These are phyloP conservation scores for Batillaria attramentaria DNA, from an alignment of 1,140 invertebrate species.

Conservation along the genomic window DNA sequence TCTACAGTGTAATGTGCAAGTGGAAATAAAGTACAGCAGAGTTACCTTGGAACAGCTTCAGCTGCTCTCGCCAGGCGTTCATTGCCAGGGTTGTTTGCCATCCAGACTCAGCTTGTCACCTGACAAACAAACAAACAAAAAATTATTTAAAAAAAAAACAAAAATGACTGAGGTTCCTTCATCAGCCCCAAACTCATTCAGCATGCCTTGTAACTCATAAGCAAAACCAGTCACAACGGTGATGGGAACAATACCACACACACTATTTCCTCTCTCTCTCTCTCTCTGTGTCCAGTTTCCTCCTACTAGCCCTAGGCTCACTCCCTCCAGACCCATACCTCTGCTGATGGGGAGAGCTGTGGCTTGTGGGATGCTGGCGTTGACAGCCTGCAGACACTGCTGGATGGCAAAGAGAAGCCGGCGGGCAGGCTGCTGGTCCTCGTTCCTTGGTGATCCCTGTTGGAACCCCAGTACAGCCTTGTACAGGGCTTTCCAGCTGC, in stretches of 20 bases:
- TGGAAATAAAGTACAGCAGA: too few species aligned
- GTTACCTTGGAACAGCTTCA: constrained; percentile 56
- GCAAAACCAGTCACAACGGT: too few species aligned
- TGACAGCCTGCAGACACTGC: constrained; percentile 54
- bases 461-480: constrained; percentile 51
- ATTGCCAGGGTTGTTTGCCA: constrained; percentile 65
- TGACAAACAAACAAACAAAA: constrained; percentile 28
- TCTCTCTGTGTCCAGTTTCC: too few species aligned
- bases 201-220: too few species aligned
- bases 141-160: background rate
- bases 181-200: too few species aligned
- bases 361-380: constrained; percentile 45
- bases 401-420: constrained; percentile 54
- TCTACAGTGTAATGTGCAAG: too few species aligned
- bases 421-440: constrained; percentile 40
- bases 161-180: too few species aligned
- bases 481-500: constrained; percentile 62
- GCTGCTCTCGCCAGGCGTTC: constrained; percentile 63
- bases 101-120: constrained; percentile 64
- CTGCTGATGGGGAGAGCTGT: constrained; percentile 41
- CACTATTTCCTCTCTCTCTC: too few species aligned
- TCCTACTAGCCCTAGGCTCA: background rate
- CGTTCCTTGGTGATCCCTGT: constrained; percentile 19
- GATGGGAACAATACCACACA: too few species aligned
- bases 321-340: constrained; percentile 36